Evolutionary conservation across 2,888 invertebrate species (phyloP).

Genomic region (Drosophila basisetae): DNA sequence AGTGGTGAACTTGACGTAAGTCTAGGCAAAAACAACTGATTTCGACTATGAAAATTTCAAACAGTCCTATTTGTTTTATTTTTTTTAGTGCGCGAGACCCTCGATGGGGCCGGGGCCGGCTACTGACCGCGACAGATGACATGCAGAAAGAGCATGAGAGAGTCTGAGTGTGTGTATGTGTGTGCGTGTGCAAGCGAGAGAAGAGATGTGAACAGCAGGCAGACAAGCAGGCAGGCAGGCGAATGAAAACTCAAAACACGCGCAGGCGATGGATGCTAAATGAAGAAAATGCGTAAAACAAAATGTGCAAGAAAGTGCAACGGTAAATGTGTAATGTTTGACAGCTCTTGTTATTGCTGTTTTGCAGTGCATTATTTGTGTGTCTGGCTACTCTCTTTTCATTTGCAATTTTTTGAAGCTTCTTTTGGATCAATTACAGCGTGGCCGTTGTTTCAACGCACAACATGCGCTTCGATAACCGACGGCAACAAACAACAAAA

Average conservation of each 20-base stretch:
- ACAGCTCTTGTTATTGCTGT: constrained; percentile 28
- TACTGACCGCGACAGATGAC: constrained; percentile 76
- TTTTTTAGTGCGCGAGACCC: constrained; percentile 19
- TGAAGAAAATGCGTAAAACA: constrained; percentile 58
- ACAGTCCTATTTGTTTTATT: constrained; percentile 31
- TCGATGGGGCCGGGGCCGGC: constrained; percentile 50
- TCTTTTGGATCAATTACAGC: constrained; percentile 32
- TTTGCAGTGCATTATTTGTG: constrained; percentile 1
- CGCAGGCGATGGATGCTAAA: constrained; percentile 48
- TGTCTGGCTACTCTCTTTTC: constrained; percentile 45
- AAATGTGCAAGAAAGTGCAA: constrained; percentile 43
- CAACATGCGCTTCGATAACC: constrained; percentile 43
- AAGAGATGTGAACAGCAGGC: constrained; percentile 23
- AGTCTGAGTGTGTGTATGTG: constrained; percentile 26
- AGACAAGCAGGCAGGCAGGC: constrained; percentile 15
- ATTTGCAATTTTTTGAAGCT: constrained; percentile 36
- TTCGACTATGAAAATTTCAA: constrained; percentile 37
- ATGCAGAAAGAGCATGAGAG: constrained; percentile 67
- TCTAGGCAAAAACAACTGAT: constrained; percentile 34
- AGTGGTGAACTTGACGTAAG: constrained; percentile 31
- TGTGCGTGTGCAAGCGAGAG: constrained; percentile 19
- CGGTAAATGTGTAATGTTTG: constrained; percentile 31
- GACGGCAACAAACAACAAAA: constrained; percentile 15
- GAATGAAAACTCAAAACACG: constrained; percentile 57
- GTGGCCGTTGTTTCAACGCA: constrained; percentile 20